A percentile compares a stretch with the other conserved stretches of the same genome.
Evolutionary conservation across 2,797 vertebrate genomes (phyloP).

Genomic region (Onychomys leucogaster): DNA sequence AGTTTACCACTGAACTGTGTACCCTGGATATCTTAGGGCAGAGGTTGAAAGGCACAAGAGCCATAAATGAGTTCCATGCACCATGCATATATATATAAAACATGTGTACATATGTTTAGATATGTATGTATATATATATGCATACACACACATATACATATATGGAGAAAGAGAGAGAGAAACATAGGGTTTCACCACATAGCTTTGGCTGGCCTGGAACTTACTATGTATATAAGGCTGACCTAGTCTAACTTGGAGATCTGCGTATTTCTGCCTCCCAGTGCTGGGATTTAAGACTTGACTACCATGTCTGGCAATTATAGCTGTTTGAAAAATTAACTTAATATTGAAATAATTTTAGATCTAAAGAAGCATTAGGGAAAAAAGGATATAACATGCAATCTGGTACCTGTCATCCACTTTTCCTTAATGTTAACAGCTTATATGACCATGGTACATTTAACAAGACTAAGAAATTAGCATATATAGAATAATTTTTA

Average conservation of each 20-base stretch:
- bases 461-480: background rate
- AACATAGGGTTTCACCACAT: background rate
- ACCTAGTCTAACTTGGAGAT: background rate
- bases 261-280: background rate
- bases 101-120: too few species aligned
- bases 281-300: background rate
- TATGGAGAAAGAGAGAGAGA: too few species aligned
- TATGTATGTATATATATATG: too few species aligned
- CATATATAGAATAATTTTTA: background rate
- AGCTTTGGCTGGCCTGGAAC: background rate
- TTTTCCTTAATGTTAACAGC: background rate
- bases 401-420: background rate
- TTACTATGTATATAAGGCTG: background rate
- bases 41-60: background rate
- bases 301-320: background rate
- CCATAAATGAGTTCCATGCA: background rate
- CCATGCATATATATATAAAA: too few species aligned
- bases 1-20: background rate
- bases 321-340: background rate
- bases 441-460: background rate
- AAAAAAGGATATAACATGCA: background rate
- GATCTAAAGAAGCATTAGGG: background rate
- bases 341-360: background rate
- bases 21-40: too few species aligned
- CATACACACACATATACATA: too few species aligned